Base-by-base conservation (phyloP, 2,113 vertebrate genomes). In the Pseudopodoces humilis region DNA sequence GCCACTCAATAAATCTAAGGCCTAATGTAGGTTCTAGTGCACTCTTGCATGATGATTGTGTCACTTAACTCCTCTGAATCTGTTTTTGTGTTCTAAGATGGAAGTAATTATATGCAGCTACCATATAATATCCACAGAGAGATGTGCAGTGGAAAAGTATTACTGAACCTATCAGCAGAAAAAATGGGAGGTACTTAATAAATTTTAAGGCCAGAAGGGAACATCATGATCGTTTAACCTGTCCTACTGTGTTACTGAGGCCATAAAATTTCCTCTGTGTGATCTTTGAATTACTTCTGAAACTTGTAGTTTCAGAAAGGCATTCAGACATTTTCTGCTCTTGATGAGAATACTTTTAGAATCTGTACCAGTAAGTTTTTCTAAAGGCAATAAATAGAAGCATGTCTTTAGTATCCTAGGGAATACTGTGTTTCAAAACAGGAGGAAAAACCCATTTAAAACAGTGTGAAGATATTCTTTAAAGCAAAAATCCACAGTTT, bases 181-280 rank as follows among this genome's bases (percentile, higher is more conserved):
- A 95, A 93, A 95, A 92, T 96, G 78, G 62, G 67, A 85, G 71
- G 20, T 93, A 91, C 71, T 88, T 92, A 95, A 92, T 95, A 95
- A 76, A 91, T 94, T 94, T 97, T 90, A 95, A 91, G 84, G 79
- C 78, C 85, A 88, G 82, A 95, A 94, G 68, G 92, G 93, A 97
- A 91, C 85, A 96, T 94, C 76, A 55, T 49, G 93, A 93, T 95
- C 84, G 5, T 96, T 95, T 95, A 93, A 95, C 83, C 90, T 95
- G 93, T 88, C 82, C 71, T 60, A 39, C 75, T 80, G 87, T 3
- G 6, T 95, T 93, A 95, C 78, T 80, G 43, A 94, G 82, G 59
- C 67, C 75, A 91, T 95, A 90, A 95, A 95, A 94, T 74, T 85
- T 86, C 50, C 63, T 86, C 58, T 31, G 13, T 65, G 31, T 69